Evolutionary conservation across 2,888 invertebrate species (phyloP).

Genomic region (Drosophila parthenogenetica): DNA sequence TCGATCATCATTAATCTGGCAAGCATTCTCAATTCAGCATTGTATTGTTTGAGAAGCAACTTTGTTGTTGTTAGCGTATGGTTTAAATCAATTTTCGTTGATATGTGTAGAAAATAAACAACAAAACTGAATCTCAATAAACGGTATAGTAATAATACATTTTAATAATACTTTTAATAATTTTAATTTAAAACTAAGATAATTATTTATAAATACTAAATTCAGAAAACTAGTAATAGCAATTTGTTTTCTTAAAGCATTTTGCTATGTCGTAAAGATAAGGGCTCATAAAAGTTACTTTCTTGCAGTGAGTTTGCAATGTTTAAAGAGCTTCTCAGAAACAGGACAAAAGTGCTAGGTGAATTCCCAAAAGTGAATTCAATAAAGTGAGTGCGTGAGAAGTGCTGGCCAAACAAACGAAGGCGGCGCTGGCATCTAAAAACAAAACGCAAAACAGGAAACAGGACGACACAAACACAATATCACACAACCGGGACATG

Average conservation of each 20-base stretch:
- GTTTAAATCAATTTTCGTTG: not conserved
- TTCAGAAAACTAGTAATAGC: too few relatives aligned
- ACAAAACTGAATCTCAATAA: not conserved
- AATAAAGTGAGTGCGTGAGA: slow-evolving; percentile 58
- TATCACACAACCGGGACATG: slow-evolving; percentile 12
- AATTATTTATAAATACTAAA: too few relatives aligned
- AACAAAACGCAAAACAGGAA: slow-evolving; percentile 71
- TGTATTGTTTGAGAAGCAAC: not conserved
- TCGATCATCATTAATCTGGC: not conserved
- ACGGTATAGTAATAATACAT: too few relatives aligned
- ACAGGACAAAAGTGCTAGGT: slow-evolving; percentile 55
- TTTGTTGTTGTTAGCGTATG: not conserved
- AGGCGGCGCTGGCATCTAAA: slow-evolving; percentile 45
- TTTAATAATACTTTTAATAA: too few relatives aligned
- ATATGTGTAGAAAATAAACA: not conserved
- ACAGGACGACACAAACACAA: slow-evolving; percentile 23
- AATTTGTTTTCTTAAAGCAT: too few relatives aligned
- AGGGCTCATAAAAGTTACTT: not conserved
- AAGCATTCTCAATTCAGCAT: not conserved
- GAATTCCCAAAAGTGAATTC: slow-evolving; percentile 58
- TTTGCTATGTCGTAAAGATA: not conserved
- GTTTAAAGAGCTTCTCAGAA: slow-evolving; percentile 31
- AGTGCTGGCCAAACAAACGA: slow-evolving; percentile 70
- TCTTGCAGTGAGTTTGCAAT: not conserved
- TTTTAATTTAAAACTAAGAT: too few relatives aligned